Conservation (phyloP, 2,797 vertebrate genomes). For the Anniella stebbinsi region DNA sequence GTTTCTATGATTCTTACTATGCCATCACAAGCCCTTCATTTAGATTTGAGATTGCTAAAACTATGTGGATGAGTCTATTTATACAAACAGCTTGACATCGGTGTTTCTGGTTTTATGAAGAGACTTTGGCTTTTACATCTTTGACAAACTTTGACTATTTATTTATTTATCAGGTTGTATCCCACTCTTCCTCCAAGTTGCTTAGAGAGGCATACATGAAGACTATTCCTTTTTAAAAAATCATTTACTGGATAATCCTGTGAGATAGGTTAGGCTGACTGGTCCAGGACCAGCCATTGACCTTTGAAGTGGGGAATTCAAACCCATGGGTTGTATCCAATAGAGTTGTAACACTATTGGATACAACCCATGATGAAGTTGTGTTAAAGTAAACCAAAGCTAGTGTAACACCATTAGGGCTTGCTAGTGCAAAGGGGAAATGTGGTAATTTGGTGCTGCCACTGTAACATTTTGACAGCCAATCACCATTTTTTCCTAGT, state of each 20-base stretch:
- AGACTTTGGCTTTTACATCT: no score
- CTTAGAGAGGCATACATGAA: neutral
- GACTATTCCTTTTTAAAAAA: neutral
- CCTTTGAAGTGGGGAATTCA: neutral
- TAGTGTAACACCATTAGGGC: no score
- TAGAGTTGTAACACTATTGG: no score
- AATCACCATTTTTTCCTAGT: no score
- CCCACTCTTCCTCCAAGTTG: neutral
- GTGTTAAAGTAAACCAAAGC: no score
- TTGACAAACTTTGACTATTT: no score
- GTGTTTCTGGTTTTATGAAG: neutral
- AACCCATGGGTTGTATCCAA: no score
- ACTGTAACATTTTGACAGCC: no score
- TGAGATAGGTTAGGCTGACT: neutral
- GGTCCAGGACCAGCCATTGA: neutral
- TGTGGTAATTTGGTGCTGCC: no score
- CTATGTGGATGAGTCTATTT: neutral
- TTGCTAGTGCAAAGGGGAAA: no score
- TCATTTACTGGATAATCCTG: neutral
- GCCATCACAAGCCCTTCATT: neutral
- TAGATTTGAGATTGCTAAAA: neutral
- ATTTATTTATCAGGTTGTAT: no score
- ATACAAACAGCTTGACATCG: neutral
- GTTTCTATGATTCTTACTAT: neutral
- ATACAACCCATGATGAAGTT: no score